Evolutionary conservation across 2,888 invertebrate species (phyloP), one percentile per base, ranked within the genome.

Genomic region (Pristionchus maxplancki): DNA sequence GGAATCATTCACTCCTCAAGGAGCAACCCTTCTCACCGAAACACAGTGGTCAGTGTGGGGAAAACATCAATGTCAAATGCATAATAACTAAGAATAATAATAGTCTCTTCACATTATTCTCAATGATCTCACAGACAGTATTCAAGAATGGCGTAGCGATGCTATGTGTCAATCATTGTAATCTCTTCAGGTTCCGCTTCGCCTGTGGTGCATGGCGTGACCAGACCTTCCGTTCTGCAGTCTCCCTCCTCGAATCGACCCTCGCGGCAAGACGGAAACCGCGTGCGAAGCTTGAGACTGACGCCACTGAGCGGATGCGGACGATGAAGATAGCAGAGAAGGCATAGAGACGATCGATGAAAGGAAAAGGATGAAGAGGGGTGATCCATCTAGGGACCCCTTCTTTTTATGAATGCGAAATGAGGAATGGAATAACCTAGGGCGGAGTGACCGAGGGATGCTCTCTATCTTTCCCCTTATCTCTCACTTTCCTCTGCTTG

Each of bases 31-130:
- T 40, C 82, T 88, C 50, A 83, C 88, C 11, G 88, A 88, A 24
- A 67, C 40, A 20, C 83, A 88, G 20, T 88, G 88, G 88, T 88
- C n/a, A 67, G 88, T 58, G 17, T 28, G 5, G 31, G n/a, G n/a
- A n/a, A n/a, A n/a, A n/a, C n/a, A n/a, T n/a, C n/a, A n/a, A n/a
- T n/a, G n/a, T 64, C n/a, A n/a, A 64, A 17, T 31, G 13, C 17
- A 64, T 11, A 31, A 20, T 6, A 64, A 1, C n/a, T 64, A 2
- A 6, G 8, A 64, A 24, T 64, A 64, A 11, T 64, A 24, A 64
- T 64, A n/a, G n/a, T 31, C 13, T 64, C n/a, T 31, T 64, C n/a
- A 15, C 11, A 64, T n/a, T n/a, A n/a, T n/a, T n/a, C n/a, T n/a
- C n/a, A n/a, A 64, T 64, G 31, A 64, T 64, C 1, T 9, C 31